Base-by-base conservation (phyloP, 2,113 vertebrate species). In the Piaya cayana region DNA sequence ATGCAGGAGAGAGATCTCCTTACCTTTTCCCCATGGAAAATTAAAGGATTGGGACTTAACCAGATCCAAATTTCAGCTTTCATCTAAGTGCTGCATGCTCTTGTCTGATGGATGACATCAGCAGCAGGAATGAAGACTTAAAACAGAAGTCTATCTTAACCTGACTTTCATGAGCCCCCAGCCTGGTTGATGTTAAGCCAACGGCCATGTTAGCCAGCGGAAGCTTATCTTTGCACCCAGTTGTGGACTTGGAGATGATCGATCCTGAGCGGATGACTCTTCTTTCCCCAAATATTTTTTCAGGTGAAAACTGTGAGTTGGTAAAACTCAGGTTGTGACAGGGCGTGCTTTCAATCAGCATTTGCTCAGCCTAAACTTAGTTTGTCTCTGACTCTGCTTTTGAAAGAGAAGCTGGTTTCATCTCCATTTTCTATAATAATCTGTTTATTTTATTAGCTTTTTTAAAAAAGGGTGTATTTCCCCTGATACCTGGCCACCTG, bases 391-490 rank as follows among this genome's bases (percentile, higher is more conserved):
- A 79, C 45, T 95, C 85, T 80, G 65, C 10, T 88, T 82, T 45
- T 69, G 59, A 80, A 68, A 70, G 60, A 65, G 60, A 82, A 78
- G 52, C 36, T 2, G 2, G 26, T 82, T 96, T 82, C 32, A 6
- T 72, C 86, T 91, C 29, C 29, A 3, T 91, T 95, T 94, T 88
- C 63, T 84, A 0, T 87, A 89, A 93, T 89, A 49, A 92, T 85
- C 74, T 80, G 59, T 92, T 91, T 91, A 86, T 92, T 95, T 95
- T 93, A 91, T 95, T 89, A 90, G 55, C 63, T 91, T 75, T 92
- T 91, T 58, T n/a, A 42, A 32, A 34, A 90, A 88, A 81, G 77
- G 22, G 82, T 76, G 8, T 25, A 1, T 85, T 94, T 92, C 89
- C 75, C 74, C 91, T 1, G 18, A 12, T 84, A 84, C 59, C 42